Conservation (phyloP, 92 coral and sea anemone species). For the Meandrina meandrites region DNA sequence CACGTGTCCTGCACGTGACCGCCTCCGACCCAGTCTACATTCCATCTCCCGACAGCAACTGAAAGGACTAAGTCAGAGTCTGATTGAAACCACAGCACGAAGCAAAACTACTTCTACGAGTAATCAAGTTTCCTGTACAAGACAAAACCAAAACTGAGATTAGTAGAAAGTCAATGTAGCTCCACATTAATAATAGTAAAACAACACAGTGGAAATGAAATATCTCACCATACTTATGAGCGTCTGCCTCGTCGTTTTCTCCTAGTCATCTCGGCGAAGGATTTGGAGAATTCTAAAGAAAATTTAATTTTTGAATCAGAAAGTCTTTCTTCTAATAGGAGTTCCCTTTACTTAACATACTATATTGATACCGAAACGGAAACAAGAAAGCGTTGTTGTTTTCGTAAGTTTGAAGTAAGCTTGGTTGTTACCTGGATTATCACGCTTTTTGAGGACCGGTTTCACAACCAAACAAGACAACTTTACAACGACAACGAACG, state of each 20-base stretch:
- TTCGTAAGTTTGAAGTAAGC: too few species aligned
- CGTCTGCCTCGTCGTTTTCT: background rate
- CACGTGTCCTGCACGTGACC: background rate
- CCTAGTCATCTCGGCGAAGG: slow-evolving; percentile 66
- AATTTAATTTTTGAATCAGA: background rate
- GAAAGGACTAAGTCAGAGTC: background rate
- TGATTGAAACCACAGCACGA: slow-evolving; percentile 3
- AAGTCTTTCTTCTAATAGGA: background rate
- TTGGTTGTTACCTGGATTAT: too few species aligned
- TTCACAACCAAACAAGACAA: too few species aligned
- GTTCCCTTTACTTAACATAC: too few species aligned
- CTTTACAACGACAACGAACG: too few species aligned
- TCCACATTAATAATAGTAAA: background rate
- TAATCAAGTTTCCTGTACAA: background rate
- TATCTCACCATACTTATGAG: slow-evolving; percentile 17
- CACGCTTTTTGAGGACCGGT: too few species aligned
- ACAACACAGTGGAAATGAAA: background rate
- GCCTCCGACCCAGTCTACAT: background rate
- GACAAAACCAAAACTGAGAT: background rate
- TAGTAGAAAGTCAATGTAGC: background rate
- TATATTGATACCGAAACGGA: too few species aligned
- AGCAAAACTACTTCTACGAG: background rate
- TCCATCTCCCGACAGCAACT: background rate
- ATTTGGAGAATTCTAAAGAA: slow-evolving; percentile 60
- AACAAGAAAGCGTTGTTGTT: too few species aligned